Percentiles rank a stretch among this genome's conserved stretches.
phyloP scores from a whole-genome alignment of 1,140 invertebrate genomes.

The Holotrichia oblita region DNA sequence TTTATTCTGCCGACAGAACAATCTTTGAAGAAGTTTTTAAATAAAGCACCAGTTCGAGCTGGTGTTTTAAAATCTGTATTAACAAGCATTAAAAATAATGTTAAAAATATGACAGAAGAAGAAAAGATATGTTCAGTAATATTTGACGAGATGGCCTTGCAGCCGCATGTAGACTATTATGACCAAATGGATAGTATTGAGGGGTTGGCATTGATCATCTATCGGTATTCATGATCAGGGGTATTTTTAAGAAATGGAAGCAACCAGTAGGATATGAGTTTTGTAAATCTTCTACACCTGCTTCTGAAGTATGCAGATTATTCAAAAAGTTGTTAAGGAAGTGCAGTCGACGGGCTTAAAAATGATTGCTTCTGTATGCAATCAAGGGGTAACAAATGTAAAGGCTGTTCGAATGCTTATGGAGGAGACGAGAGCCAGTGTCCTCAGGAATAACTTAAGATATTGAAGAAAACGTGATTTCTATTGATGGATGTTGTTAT shows the following conservation, averaged over 20 bases:
- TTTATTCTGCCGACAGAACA: too few species aligned
- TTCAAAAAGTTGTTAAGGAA: background rate
- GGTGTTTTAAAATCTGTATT: too few species aligned
- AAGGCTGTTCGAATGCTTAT: background rate
- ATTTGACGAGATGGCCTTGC: too few species aligned
- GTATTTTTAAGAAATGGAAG: constrained; percentile 39
- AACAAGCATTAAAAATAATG: too few species aligned
- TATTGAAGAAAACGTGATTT: background rate
- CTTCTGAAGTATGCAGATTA: background rate
- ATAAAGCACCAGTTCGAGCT: too few species aligned
- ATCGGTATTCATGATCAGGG: constrained; percentile 18
- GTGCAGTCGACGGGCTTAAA: background rate
- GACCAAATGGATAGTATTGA: too few species aligned
- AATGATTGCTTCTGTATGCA: background rate
- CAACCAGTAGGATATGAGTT: constrained; percentile 38
- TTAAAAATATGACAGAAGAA: too few species aligned
- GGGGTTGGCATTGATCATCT: too few species aligned
- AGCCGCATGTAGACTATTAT: too few species aligned
- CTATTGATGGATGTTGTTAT: background rate
- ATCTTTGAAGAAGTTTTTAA: too few species aligned
- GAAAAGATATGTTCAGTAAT: too few species aligned
- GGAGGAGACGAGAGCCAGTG: background rate
- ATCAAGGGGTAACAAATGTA: background rate
- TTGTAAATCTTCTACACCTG: background rate
- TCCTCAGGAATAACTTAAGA: background rate